A percentile compares a stretch with the other conserved stretches of the same genome.
These are phyloP conservation scores for Ichneumoninae sp. DNA, from an alignment of 2,888 invertebrate genomes.

Conservation along the genomic window DNA sequence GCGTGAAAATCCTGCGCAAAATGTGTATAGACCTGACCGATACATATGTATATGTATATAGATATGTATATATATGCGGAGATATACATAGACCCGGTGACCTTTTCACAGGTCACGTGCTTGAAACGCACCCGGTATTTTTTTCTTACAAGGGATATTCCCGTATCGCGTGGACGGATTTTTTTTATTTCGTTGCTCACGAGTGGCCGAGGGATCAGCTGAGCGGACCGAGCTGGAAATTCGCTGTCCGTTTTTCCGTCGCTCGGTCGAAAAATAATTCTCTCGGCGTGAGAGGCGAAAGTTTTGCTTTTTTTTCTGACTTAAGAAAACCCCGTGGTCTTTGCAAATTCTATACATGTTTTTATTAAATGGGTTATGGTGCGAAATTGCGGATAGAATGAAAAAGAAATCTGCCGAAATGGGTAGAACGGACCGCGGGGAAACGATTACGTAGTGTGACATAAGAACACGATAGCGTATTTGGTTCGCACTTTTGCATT, in stretches of 20 bases:
- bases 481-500: no score
- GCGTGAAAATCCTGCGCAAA: slow-evolving; percentile 33
- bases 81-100: slow-evolving; percentile 37
- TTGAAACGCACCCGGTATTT: slow-evolving; percentile 25
- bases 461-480: no score
- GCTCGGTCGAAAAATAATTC: slow-evolving; percentile 16
- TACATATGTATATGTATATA: neutral
- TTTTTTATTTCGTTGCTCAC: neutral
- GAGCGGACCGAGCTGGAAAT: slow-evolving; percentile 30
- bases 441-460: neutral
- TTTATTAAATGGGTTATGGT: neutral
- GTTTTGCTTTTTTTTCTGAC: neutral
- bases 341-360: neutral
- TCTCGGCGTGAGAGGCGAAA: slow-evolving; percentile 3
- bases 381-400: no score
- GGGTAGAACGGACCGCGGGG: neutral
- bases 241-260: neutral
- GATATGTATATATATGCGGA: neutral
- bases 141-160: slow-evolving; percentile 10
- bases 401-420: neutral
- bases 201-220: slow-evolving; percentile 16
- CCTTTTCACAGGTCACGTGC: slow-evolving; percentile 57
- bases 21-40: neutral
- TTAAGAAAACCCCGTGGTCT: neutral
- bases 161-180: neutral